Base-by-base conservation (phyloP, 2,113 vertebrate genomes). In the Amblyornis subalaris region DNA sequence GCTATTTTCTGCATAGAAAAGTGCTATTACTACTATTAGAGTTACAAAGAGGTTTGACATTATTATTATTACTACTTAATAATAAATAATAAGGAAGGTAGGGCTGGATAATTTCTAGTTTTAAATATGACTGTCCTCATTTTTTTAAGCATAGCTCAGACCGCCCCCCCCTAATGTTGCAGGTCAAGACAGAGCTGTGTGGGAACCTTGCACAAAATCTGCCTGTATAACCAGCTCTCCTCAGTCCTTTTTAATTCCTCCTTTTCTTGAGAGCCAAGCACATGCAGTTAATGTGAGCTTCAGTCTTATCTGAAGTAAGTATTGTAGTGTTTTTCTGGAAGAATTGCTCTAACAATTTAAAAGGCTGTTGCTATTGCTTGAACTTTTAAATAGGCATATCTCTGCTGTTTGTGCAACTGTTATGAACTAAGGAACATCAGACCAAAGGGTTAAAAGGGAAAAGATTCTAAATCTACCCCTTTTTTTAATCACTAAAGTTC, bases 241-340 rank as follows among this genome's bases (percentile, higher is more conserved):
- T 93, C 94, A 92, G 82, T 90, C 92, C 94, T 89, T 94, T 95
- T 94, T 90, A 95, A 89, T 40, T 40, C 69, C 51, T 92, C 82
- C 88, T 94, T 95, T 96, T 92, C 95, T 92, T 90, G 92, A 92
- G 88, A 93, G 60, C 72, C 95, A 93, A 95, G 92, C 79, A 79
- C 82, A 84, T 44, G 92, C 90, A 90, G 79, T 76, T 95, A 54
- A 74, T 67, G 88, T 94, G 94, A 89, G 69, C 86, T 95, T 94
- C 92, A 93, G 89, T 67, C 80, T 93, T 96, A 93, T 44, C 93
- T 94, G 93, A 92, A 95, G 94, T 85, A 90, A 96, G 94, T 92
- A 88, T 71, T 71, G 85, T 54, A 88, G 94, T 66, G 79, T 88
- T 90, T 70, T 90, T 71, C 61, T 87, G 89, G 83, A 72, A 93